A percentile compares a stretch with the other conserved stretches of the same genome.
Conservation (phyloP, 2,113 vertebrate species). For the Sinocyclocheilus anophthalmus region DNA sequence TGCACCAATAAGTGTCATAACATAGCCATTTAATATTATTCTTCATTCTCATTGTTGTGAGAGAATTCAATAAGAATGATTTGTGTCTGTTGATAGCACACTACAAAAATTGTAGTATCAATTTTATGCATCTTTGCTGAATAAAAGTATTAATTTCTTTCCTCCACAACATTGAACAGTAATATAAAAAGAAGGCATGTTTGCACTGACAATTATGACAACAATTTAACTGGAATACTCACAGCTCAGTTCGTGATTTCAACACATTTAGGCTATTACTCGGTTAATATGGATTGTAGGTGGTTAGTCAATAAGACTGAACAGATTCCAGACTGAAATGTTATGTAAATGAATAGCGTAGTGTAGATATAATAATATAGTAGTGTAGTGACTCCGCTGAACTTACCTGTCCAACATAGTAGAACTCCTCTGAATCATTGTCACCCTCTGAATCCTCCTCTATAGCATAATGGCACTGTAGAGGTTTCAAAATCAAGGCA, state of each 20-base stretch:
- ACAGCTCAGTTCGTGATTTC: too few species aligned
- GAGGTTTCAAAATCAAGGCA: constrained; percentile 41
- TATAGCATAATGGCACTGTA: constrained; percentile 82
- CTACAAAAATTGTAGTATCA: too few species aligned
- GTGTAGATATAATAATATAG: too few species aligned
- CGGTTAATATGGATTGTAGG: too few species aligned
- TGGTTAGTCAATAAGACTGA: not conserved
- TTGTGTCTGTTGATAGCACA: not conserved
- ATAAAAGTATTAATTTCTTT: not conserved
- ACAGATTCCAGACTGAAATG: not conserved
- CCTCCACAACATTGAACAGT: not conserved
- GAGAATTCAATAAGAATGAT: not conserved
- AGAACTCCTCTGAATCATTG: constrained; percentile 90
- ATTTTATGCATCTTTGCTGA: not conserved
- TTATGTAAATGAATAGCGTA: not conserved
- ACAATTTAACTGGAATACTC: not conserved
- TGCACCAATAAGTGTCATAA: not conserved
- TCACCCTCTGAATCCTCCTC: constrained; percentile 92
- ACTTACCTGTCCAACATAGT: constrained; percentile 88
- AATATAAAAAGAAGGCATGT: not conserved
- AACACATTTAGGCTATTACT: too few species aligned
- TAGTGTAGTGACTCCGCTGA: not conserved
- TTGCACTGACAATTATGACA: not conserved
- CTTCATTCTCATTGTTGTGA: not conserved
- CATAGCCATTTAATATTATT: not conserved